Conservation (phyloP, 2,888 invertebrate genomes). For the Nomada fucata region DNA sequence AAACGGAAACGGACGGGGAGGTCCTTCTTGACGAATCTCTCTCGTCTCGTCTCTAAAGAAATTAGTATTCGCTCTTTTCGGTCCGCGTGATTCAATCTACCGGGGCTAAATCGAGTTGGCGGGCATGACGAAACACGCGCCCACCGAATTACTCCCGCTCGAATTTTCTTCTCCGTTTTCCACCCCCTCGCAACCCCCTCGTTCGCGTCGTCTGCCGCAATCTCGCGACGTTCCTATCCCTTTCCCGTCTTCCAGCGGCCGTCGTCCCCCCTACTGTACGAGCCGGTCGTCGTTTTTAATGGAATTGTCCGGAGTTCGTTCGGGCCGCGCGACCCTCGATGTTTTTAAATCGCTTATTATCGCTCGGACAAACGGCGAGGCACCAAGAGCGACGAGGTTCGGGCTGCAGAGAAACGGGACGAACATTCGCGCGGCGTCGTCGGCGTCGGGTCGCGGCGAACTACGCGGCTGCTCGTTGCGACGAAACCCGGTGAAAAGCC, state of each 20-base stretch:
- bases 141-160: constrained; percentile 62
- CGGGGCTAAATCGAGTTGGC: constrained; percentile 69
- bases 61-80: constrained; percentile 70
- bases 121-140: constrained; percentile 63
- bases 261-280: background rate
- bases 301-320: constrained; percentile 49
- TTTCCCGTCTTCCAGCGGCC: background rate
- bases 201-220: constrained; percentile 46
- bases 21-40: constrained; percentile 56
- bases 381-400: background rate
- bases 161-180: constrained; percentile 42
- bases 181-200: background rate
- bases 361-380: constrained; percentile 64
- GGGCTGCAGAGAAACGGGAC: too few species aligned
- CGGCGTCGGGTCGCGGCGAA: background rate
- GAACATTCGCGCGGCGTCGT: background rate
- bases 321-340: constrained; percentile 41
- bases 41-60: constrained; percentile 57
- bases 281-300: constrained; percentile 40
- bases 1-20: background rate
- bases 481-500: background rate
- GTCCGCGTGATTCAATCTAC: constrained; percentile 66
- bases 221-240: constrained; percentile 24
- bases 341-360: constrained; percentile 71
- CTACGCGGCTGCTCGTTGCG: constrained; percentile 1